Base-by-base conservation (phyloP, 1,140 invertebrate species). In the Drosophila sucinea region DNA sequence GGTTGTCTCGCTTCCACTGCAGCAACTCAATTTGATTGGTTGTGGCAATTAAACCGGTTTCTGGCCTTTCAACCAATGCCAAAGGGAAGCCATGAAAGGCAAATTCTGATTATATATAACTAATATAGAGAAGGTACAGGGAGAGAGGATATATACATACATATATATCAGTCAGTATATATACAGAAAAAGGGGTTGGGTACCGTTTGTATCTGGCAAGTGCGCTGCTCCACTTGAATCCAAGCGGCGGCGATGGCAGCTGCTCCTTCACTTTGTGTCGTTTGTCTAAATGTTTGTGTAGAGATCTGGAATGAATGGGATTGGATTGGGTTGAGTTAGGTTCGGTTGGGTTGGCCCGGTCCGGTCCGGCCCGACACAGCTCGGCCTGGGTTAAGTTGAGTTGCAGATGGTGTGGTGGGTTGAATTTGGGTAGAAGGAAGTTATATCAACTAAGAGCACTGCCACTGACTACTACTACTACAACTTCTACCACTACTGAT, bases 221-320 rank as follows among this genome's bases (percentile, higher is more conserved):
- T 82, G 73, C 60, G 23, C 44, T 51, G 79, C 71, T 78, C 62
- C 82, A 86, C 79, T 85, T 79, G 71, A 77, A 67, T 75, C 30
- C 56, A 58, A 32, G 75, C 82, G 67, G 67, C 81, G 81, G 57
- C 77, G 23, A 11, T 11, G 35, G 71, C 82, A 72, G 74, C 81
- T 84, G 57, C 77, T 85, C 60, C 77, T 83, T 69, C 60, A 81
- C 81, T 79, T 70, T 80, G 70, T 81, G 70, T 81, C 75, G 80
- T 67, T 85, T 86, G 74, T 79, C 75, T 65, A 82, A 85, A 85
- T 85, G 82, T 79, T 86, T 79, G 82, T 79, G 79, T 70, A 44
- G 75, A 78, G 71, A 73, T 82, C 72, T 67, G 77, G 71, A 60
- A 61, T 38, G 25, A 25, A 44, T 62, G 73, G 41, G 54, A 40